phyloP scores from a whole-genome alignment of 1,140 invertebrate genomes.

The Cyrtorhinus lividipennis region DNA sequence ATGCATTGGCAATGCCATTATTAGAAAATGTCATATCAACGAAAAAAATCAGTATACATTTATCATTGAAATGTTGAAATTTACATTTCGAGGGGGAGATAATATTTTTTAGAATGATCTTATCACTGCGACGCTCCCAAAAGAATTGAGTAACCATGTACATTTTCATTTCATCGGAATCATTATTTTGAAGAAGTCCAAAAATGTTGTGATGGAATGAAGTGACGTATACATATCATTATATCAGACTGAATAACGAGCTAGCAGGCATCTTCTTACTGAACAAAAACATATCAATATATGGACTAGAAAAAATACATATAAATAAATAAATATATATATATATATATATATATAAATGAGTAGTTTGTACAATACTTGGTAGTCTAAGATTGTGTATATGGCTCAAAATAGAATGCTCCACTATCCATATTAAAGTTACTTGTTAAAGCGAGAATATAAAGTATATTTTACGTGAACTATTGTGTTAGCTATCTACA shows the following conservation, averaged over 20 bases:
- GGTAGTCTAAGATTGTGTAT: constrained; percentile 6
- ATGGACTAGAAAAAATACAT: not conserved
- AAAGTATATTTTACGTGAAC: constrained; percentile 1
- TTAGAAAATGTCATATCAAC: too few species aligned
- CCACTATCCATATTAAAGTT: not conserved
- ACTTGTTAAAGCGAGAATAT: not conserved
- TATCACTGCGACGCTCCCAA: too few species aligned
- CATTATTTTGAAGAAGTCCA: too few species aligned
- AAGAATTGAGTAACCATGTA: too few species aligned
- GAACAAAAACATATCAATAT: constrained; percentile 8
- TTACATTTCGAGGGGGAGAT: too few species aligned
- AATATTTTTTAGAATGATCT: too few species aligned
- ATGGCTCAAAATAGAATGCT: constrained; percentile 16
- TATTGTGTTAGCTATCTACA: too few species aligned
- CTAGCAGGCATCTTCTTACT: constrained; percentile 16
- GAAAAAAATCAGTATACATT: too few species aligned
- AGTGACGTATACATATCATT: constrained; percentile 17
- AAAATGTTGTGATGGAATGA: not conserved
- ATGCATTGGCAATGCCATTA: too few species aligned
- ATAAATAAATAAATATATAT: constrained; percentile 4
- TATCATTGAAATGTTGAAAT: too few species aligned
- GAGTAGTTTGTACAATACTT: constrained; percentile 15
- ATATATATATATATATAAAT: constrained; percentile 7
- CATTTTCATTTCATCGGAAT: too few species aligned
- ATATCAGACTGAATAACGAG: constrained; percentile 17